These are phyloP conservation scores for Cephus spinipes DNA, from an alignment of 2,888 invertebrate genomes.

Conservation along the genomic window DNA sequence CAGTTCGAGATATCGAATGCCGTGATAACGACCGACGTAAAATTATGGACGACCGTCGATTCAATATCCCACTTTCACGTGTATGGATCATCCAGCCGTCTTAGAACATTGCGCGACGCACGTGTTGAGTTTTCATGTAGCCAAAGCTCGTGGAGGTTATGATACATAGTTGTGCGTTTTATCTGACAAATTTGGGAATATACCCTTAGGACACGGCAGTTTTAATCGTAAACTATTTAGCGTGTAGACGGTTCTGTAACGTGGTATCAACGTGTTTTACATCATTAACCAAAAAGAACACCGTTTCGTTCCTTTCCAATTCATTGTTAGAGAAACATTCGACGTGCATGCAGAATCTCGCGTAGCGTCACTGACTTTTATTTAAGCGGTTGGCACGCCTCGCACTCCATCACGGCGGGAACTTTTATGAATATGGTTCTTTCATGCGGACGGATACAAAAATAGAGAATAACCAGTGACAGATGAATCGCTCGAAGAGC, in stretches of 20 bases:
- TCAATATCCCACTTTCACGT: background rate
- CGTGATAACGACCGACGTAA: background rate
- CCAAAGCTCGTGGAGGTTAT: background rate
- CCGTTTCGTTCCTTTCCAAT: background rate
- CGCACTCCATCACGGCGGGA: background rate
- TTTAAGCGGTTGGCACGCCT: background rate
- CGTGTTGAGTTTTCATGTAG: background rate
- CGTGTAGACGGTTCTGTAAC: background rate
- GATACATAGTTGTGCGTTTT: background rate
- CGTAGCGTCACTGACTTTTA: background rate
- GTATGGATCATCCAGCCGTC: background rate
- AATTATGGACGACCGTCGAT: background rate
- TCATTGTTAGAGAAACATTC: background rate
- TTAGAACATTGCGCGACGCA: background rate
- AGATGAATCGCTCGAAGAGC: background rate
- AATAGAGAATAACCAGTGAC: conserved; percentile 10
- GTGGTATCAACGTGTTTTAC: background rate
- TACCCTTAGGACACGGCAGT: background rate
- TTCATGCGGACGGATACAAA: conserved; percentile 38
- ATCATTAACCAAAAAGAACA: background rate
- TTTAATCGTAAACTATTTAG: background rate
- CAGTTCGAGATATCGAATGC: background rate
- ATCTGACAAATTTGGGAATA: background rate
- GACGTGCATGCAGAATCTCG: background rate
- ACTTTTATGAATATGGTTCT: conserved; percentile 42